Percentiles rank a stretch among this genome's conserved stretches.
Conservation (phyloP, 37 sponge, comb jelly and placozoan species). For the Diacarnus erythraeanus region DNA sequence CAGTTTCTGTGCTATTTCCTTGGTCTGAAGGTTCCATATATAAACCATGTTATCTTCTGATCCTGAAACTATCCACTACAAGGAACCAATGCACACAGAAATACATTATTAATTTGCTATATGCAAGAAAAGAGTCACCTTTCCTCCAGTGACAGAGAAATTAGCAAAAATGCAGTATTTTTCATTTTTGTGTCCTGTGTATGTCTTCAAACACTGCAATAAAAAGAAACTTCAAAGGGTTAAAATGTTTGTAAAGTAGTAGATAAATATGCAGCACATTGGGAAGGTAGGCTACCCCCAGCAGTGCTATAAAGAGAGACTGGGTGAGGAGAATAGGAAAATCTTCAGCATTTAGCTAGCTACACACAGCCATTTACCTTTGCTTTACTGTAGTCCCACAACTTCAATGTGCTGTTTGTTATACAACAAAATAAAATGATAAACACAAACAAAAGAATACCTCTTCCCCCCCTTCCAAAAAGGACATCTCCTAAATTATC, state of each 20-base stretch:
- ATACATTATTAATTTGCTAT: neutral
- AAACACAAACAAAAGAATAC: neutral
- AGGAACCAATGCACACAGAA: neutral
- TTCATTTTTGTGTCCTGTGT: conserved; percentile 96
- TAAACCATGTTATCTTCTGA: conserved; percentile 96
- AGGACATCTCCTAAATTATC: neutral
- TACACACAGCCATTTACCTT: conserved; percentile 48
- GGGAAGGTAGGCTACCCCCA: too few species aligned
- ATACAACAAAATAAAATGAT: neutral
- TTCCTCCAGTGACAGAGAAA: conserved; percentile 99
- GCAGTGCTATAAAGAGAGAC: neutral
- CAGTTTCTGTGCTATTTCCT: conserved; percentile 94
- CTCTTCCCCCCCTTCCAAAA: neutral
- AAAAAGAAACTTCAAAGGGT: neutral
- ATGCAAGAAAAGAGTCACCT: conserved; percentile 27
- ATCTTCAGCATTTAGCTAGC: neutral
- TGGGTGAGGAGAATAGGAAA: neutral
- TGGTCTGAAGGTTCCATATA: conserved; percentile 98
- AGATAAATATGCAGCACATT: too few species aligned
- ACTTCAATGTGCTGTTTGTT: conserved; percentile 74
- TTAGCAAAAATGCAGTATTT: conserved; percentile 97
- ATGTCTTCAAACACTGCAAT: conserved; percentile 86
- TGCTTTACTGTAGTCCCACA: conserved; percentile 94
- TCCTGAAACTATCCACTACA: conserved; percentile 96
- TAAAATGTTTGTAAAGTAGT: too few species aligned